Evolutionary conservation across 2,113 vertebrate genomes (phyloP), one percentile per base, ranked within the genome.

Genomic region (Synodontis membranacea): DNA sequence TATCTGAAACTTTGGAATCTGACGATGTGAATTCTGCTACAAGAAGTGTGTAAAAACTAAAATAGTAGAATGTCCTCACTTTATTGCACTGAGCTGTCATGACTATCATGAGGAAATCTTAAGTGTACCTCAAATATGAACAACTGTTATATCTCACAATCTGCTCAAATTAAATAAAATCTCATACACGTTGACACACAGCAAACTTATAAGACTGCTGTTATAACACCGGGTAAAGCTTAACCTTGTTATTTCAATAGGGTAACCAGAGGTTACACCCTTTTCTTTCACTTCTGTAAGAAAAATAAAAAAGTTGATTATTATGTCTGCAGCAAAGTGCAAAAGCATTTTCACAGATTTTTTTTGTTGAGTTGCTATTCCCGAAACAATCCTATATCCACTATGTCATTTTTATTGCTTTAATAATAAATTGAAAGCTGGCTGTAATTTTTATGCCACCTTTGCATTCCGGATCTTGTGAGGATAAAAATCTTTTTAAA

Each of bases 341-440:
- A 78, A 56, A 52, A 78, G 52, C 37, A n/a, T n/a, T n/a, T n/a
- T n/a, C n/a, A 80, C 10, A 25, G 12, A 14, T 37, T 50, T 34
- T 44, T 68, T 48, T 83, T 19, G 68, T 83, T 0, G 4, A 83
- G 60, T 50, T 83, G 60, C 28, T 83, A 23, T 68, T n/a, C 34
- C 62, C 34, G 31, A 68, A 68, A 50, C 46, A 78, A 50, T 50
- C 74, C 28, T 39, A 83, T 52, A 70, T 52, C n/a, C 48, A 37
- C n/a, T 37, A 37, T 37, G 62, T 6, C 44, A 48, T 82, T 82
- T 82, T 48, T 82, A 82, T 52, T 83, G 62, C 21, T 83, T 70
- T 39, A 37, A 52, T 70, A 23, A 83, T 52, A 70, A 50, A 83
- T 70, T 83, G 60, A 68, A 34, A 66, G 17, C 60, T 83, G 62